Base-by-base conservation (phyloP, 1,140 invertebrate species). In the Mizuhopecten yessoensis region DNA sequence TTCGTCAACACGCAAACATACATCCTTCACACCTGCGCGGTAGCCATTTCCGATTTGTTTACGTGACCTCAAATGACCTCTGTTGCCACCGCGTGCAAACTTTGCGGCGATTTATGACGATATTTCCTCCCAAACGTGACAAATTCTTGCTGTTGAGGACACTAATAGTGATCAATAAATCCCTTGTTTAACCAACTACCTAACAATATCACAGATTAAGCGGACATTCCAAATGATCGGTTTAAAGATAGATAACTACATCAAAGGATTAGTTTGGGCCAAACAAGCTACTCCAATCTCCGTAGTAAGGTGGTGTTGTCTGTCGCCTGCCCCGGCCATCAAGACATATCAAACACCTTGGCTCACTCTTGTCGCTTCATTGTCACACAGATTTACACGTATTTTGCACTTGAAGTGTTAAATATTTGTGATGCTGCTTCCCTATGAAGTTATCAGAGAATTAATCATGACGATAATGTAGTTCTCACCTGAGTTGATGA, bases 111-210 rank as follows among this genome's bases (percentile, higher is more conserved):
- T 75, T 75, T 75, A 75, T 75, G n/a, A 29, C n/a, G 57, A 9
- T 75, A 75, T 75, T 75, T 75, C 57, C 29, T 75, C 57, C 57
- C 23, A 75, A 75, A 75, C 57, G 57, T 75, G 57, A 75, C 57
- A 75, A 75, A 9, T 75, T 75, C 57, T 75, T 75, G n/a, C 57
- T 75, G 1, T 75, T 2, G 57, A 75, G 23, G 57, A 75, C n/a
- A 75, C 57, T 75, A 75, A 75, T 75, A 75, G 57, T n/a, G 57
- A 75, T 75, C 57, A 75, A 75, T 75, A 75, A 75, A 75, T n/a
- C 57, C 57, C 57, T 75, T 75, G 57, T 75, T 75, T 75, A 29
- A 75, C 57, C 57, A 75, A 75, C 57, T 75, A 75, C 57, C 57
- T 75, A 29, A 75, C 57, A 75, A 75, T 75, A 75, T 75, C 57